Conservation (phyloP, 2,888 invertebrate species). For the Eristalinus sepulchralis region DNA sequence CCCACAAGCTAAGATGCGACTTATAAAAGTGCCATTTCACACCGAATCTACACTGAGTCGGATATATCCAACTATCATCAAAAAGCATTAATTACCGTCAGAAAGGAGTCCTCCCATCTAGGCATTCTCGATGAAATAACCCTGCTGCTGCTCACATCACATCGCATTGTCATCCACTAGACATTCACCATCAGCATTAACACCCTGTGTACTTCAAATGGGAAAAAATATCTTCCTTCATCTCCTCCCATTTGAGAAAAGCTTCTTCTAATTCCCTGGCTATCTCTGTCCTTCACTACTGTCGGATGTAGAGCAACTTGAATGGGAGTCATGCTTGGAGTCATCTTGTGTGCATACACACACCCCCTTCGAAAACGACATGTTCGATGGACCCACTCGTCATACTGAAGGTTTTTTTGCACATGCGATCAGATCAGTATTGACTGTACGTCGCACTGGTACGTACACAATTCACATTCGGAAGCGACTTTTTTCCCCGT, state of each 20-base stretch:
- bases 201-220: too few relatives aligned
- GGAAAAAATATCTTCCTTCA: not conserved
- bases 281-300: not conserved
- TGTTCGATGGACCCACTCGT: not conserved
- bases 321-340: not conserved
- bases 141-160: too few relatives aligned
- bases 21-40: too few relatives aligned
- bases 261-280: not conserved
- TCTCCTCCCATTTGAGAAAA: not conserved
- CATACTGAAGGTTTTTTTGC: not conserved
- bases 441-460: not conserved
- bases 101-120: too few relatives aligned
- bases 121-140: too few relatives aligned
- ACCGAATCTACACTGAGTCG: too few relatives aligned
- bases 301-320: not conserved
- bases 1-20: too few relatives aligned
- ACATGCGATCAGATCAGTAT: constrained; percentile 15
- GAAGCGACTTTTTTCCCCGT: not conserved
- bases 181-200: too few relatives aligned
- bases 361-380: not conserved
- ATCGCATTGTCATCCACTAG: too few relatives aligned
- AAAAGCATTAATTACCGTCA: too few relatives aligned
- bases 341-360: not conserved
- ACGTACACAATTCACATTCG: not conserved
- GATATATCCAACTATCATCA: too few relatives aligned